Conservation (phyloP, 2,113 vertebrate genomes). For the Heliornis fulica region DNA sequence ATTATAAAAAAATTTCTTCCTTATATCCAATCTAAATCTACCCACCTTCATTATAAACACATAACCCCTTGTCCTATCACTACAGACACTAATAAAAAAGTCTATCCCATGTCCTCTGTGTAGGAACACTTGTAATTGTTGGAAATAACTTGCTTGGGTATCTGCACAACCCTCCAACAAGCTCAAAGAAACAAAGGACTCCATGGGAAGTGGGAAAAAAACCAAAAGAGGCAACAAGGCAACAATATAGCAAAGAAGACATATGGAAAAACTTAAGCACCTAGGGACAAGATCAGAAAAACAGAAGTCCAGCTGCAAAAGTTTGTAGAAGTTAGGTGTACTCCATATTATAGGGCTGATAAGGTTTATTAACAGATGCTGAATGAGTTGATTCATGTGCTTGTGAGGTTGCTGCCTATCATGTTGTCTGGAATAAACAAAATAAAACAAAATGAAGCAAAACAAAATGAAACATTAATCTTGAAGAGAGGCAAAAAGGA, state of each 20-base stretch:
- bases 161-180: not conserved
- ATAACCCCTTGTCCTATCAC: fast-evolving
- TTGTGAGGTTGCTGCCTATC: not conserved
- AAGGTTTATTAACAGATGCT: not conserved
- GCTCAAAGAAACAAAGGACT: not conserved
- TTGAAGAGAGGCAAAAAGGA: not conserved
- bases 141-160: not conserved
- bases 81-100: not conserved
- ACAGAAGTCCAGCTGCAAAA: not conserved
- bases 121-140: not conserved
- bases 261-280: not conserved
- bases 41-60: not conserved
- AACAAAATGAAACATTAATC: not conserved
- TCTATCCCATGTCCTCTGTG: not conserved
- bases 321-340: not conserved
- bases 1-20: no score
- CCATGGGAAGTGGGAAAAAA: not conserved
- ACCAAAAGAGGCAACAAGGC: not conserved
- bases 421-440: not conserved
- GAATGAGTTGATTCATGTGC: not conserved
- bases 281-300: not conserved
- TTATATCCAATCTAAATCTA: not conserved
- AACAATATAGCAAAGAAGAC: not conserved
- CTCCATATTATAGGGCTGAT: no score
- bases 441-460: not conserved